Conservation (phyloP, 1,140 invertebrate species). For the Triops longicaudatus region DNA sequence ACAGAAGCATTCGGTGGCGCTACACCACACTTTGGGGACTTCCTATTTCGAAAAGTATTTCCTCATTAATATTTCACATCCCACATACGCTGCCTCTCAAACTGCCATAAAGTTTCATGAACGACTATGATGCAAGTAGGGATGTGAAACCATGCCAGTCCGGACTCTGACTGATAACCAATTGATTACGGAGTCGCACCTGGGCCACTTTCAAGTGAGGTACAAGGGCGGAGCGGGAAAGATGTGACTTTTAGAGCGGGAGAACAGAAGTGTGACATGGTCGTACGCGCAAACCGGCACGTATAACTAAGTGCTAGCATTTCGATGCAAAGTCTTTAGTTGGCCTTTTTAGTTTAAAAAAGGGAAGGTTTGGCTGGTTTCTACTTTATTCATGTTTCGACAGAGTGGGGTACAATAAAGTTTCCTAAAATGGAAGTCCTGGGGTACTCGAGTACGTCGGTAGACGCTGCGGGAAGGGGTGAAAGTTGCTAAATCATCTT, state of each 20-base stretch:
- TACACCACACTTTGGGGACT: background rate
- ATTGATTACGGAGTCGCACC: background rate
- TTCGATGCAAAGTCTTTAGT: background rate
- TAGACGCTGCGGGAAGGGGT: background rate
- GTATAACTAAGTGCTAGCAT: background rate
- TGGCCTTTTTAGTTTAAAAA: background rate
- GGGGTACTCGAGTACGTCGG: background rate
- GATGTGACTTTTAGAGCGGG: background rate
- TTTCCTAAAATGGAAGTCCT: background rate
- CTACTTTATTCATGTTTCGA: background rate
- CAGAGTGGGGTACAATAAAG: background rate
- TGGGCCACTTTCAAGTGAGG: background rate
- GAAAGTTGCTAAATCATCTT: background rate
- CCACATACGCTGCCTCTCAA: background rate
- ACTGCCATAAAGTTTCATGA: background rate
- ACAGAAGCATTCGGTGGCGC: slow-evolving; percentile 5
- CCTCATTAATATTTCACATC: background rate
- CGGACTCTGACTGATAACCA: background rate
- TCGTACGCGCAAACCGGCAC: background rate
- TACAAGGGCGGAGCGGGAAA: background rate
- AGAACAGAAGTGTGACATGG: background rate
- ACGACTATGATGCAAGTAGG: background rate
- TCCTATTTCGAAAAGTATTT: background rate
- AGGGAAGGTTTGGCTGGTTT: background rate
- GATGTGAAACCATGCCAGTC: background rate